These are phyloP conservation scores for Volucella zonaria DNA, from an alignment of 2,888 invertebrate species.

Conservation along the genomic window DNA sequence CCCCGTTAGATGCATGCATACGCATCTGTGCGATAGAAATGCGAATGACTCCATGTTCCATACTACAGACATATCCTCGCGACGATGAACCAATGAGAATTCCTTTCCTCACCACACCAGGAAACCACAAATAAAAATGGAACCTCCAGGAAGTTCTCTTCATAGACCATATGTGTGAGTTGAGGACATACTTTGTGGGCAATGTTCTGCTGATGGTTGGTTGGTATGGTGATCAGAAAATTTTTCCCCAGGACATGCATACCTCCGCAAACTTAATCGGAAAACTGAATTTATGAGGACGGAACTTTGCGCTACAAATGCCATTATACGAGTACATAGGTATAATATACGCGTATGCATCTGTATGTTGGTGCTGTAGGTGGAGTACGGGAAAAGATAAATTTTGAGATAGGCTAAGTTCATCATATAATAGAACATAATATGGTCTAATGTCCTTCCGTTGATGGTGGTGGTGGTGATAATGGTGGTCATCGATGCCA, in stretches of 20 bases:
- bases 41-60: conserved; percentile 39
- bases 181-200: neutral
- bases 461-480: conserved; percentile 20
- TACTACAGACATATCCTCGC: neutral
- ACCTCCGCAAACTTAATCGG: conserved; percentile 67
- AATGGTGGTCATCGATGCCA: conserved; percentile 17
- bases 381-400: conserved; percentile 55
- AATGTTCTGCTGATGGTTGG: conserved; percentile 8
- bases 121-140: conserved; percentile 58
- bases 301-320: conserved; percentile 4
- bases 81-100: conserved; percentile 54
- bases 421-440: conserved; percentile 60
- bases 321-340: neutral
- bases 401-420: conserved; percentile 62
- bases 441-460: conserved; percentile 66
- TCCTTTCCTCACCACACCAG: conserved; percentile 38
- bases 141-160: conserved; percentile 10
- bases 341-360: neutral
- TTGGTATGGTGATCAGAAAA: conserved; percentile 17
- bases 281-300: conserved; percentile 65
- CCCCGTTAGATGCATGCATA: conserved; percentile 24
- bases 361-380: conserved; percentile 6
- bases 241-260: conserved; percentile 50
- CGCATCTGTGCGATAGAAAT: conserved; percentile 17
- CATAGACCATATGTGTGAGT: neutral